Evolutionary conservation across 2,888 invertebrate genomes (phyloP).

Genomic region (Lucinisca nassula): DNA sequence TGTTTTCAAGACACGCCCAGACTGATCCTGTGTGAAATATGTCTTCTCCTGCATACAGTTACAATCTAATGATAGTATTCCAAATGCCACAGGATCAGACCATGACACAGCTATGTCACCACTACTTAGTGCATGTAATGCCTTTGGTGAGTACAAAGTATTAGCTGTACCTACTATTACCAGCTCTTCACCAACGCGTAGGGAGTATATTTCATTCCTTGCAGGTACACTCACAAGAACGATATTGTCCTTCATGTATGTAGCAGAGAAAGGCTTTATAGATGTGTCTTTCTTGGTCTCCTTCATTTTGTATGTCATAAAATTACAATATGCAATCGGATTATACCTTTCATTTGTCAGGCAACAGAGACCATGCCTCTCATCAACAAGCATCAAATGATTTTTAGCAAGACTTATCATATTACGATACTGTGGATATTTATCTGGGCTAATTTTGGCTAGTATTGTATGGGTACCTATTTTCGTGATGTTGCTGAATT

Average conservation of each 20-base stretch:
- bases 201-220: background rate
- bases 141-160: background rate
- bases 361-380: background rate
- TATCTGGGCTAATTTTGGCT: background rate
- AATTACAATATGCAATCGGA: background rate
- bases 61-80: background rate
- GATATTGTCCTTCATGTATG: background rate
- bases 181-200: background rate
- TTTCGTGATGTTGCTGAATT: background rate
- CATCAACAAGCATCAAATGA: background rate
- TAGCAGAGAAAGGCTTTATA: background rate
- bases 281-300: background rate
- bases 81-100: conserved; percentile 8
- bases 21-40: background rate
- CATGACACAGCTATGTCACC: background rate
- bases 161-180: background rate
- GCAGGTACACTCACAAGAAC: background rate
- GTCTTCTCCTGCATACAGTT: background rate
- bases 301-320: too few species aligned
- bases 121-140: background rate
- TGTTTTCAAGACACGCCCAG: background rate
- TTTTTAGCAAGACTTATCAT: background rate
- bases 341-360: background rate
- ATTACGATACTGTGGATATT: background rate
- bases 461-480: background rate